Percentiles rank a stretch among this genome's conserved stretches.
Evolutionary conservation across 2,113 vertebrate genomes (phyloP).

Genomic region (Amazona guildingii): DNA sequence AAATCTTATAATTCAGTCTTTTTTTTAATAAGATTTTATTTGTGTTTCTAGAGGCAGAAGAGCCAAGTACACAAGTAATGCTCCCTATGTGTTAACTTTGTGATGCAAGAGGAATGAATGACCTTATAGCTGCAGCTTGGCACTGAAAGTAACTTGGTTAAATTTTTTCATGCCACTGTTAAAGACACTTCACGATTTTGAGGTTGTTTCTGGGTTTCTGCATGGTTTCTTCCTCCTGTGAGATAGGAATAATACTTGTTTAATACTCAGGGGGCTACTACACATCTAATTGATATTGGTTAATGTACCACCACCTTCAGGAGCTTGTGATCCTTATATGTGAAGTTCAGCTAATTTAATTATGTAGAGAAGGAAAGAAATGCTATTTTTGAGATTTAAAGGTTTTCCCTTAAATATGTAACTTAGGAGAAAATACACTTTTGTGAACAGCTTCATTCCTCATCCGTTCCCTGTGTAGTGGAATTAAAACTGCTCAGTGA

Average conservation of each 20-base stretch:
- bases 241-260: background rate
- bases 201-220: background rate
- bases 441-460: background rate
- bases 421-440: background rate
- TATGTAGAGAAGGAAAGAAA: background rate
- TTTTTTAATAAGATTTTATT: background rate
- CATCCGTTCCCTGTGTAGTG: fast-evolving
- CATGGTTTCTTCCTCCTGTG: background rate
- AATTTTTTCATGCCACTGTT: background rate
- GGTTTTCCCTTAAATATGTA: background rate
- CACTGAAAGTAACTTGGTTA: background rate
- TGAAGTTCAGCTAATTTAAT: background rate
- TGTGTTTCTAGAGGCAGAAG: background rate
- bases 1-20: background rate
- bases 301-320: background rate
- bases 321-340: background rate
- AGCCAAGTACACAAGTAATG: background rate
- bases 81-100: background rate
- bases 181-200: background rate
- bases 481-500: background rate
- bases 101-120: background rate
- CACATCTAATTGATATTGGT: background rate
- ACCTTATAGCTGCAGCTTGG: background rate
- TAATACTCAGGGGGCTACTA: background rate
- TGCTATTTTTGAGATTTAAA: background rate